Base-by-base conservation (phyloP, 1,140 invertebrate genomes). In the Andricus grossulariae region DNA sequence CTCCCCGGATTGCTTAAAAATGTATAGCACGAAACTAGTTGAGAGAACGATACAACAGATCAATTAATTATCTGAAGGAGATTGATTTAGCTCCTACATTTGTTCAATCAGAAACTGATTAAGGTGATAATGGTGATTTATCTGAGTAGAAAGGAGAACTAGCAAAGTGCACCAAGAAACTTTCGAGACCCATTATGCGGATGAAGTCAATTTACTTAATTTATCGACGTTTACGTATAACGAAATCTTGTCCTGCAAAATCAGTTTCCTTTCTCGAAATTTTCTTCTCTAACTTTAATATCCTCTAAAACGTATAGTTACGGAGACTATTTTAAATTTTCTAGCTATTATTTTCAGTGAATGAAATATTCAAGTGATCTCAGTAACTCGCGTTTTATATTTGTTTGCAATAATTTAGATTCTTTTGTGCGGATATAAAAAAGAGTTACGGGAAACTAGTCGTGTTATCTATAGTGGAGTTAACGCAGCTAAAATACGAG, bases 131-230 rank as follows among this genome's bases (percentile, higher is more conserved):
- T 66, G 15, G 57, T 66, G 57, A 66, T 66, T 66, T 66, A 66
- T 66, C 57, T 32, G n/a, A 66, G 57, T 66, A 66, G 57, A 66
- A 66, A 66, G 57, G 57, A 66, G 57, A 66, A 66, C 57, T 32
- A 66, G 25, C 15, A 66, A 66, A 45, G 25, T 66, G 32, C 60
- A 32, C 25, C 32, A 21, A 45, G 60, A 66, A 66, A 66, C 25
- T 66, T 66, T 66, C 60, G 39, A 66, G 60, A 66, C 25, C 60
- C 45, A 66, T 66, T 66, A 66, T 66, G 60, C 15, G n/a, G 13
- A 16, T 39, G 60, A 66, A 66, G 60, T 66, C 60, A 66, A 66
- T 66, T 66, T 66, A 66, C 32, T 39, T 21, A 66, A 32, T 66
- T 32, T 66, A 66, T 66, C 60, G 60, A 66, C 60, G 25, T 66